Base-by-base conservation (phyloP, 2,797 vertebrate genomes). In the Eospalax fontanierii region DNA sequence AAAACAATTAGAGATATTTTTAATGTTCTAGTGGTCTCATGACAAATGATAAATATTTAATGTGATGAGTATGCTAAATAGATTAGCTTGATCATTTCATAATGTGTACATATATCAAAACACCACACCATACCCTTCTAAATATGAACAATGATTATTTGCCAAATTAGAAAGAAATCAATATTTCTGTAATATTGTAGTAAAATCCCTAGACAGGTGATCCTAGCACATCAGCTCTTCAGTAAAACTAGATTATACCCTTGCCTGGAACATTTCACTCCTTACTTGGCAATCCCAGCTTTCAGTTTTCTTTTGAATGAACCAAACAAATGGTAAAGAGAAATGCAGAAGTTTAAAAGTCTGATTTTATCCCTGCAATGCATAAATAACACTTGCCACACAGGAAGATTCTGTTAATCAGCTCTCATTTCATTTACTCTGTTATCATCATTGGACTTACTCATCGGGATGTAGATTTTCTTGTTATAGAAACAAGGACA, bases 291-390 rank as follows among this genome's bases (percentile, higher is more conserved):
- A 46, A 84, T n/a, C 14, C 61, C 30, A 68, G n/a, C 16, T 75
- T 19, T 86, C 57, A 38, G 2, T 89, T 73, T 80, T 84, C 63
- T 35, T 54, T 94, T 28, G 2, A 26, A 54, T 83, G 61, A 93
- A 93, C 87, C 85, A 87, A 59, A 92, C 46, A 89, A 40, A 19
- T 66, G 93, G 28, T 91, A 87, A 94, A 70, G 86, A 75, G 33
- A 81, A 10, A 57, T 18, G 18, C 50, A 4, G 16, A 43, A 65
- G 11, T n/a, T 83, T 85, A 86, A 86, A 73, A 76, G 9, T 21
- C 43, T 66, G n/a, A 33, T 78, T 84, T 70, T 70, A 75, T 81
- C 71, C 35, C 75, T 35, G 24, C 43, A 35, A 6, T 30, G 43
- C 18, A 24, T 92, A 82, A 95, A 81, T 26, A 91, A 18, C 28